These are phyloP conservation scores for Aphidoletes aphidimyza DNA, from an alignment of 2,888 invertebrate genomes.

Conservation along the genomic window DNA sequence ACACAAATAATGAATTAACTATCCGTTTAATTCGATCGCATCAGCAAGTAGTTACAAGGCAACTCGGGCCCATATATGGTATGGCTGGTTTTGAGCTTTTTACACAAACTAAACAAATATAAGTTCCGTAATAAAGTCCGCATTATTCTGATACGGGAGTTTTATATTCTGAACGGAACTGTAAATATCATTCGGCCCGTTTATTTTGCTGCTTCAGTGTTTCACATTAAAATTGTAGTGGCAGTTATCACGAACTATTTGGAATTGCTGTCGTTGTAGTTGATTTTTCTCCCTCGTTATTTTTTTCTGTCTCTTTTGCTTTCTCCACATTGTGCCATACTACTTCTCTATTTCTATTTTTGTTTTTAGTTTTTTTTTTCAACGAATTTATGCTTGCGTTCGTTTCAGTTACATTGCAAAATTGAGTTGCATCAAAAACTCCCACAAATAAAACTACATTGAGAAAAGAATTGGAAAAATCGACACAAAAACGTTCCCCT, in stretches of 20 bases:
- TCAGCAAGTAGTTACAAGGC: conserved; percentile 39
- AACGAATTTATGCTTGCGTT: not conserved
- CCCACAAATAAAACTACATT: conserved; percentile 2
- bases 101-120: not conserved
- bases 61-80: too few species aligned
- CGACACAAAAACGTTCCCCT: not conserved
- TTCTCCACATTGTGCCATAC: not conserved
- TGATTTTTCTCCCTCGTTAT: not conserved
- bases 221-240: conserved; percentile 33
- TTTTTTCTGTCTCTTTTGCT: not conserved
- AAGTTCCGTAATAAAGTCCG: conserved; percentile 30
- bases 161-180: conserved; percentile 32
- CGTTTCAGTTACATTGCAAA: conserved; percentile 12
- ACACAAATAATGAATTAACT: conserved; percentile 49
- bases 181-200: conserved; percentile 49
- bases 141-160: conserved; percentile 22
- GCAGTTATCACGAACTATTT: conserved; percentile 32
- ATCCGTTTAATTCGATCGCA: conserved; percentile 51
- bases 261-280: not conserved
- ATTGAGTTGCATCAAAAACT: conserved; percentile 31
- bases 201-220: conserved; percentile 42
- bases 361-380: too few species aligned
- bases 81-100: too few species aligned
- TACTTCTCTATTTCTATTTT: too few species aligned
- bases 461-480: not conserved